A percentile compares a stretch with the other conserved stretches of the same genome.
Conservation (phyloP, 2,113 vertebrate species). For the Cyphomyrus plagiostoma region DNA sequence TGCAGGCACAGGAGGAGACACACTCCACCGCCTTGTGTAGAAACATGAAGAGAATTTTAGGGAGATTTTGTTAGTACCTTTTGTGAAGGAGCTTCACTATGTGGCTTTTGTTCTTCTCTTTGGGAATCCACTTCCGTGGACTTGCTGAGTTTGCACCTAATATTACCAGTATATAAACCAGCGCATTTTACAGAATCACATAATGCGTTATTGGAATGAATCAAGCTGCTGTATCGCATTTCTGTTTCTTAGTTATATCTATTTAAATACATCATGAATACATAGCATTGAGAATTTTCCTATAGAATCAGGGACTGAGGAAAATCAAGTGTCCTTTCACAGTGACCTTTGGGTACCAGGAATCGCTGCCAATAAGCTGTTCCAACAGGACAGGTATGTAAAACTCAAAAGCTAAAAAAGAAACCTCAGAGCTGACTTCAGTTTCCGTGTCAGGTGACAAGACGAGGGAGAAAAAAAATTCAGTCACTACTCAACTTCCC, state of each 20-base stretch:
- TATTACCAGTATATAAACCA: conserved; percentile 23
- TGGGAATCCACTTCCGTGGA: conserved; percentile 14
- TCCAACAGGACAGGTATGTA: not conserved
- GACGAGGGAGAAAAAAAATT: not conserved
- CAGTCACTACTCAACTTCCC: not conserved
- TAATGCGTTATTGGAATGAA: conserved; percentile 16
- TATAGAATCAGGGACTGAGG: not conserved
- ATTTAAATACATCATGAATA: conserved; percentile 7
- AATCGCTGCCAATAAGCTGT: not conserved
- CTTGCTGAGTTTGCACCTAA: conserved; percentile 27
- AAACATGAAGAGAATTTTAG: conserved; percentile 18
- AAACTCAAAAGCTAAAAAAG: not conserved
- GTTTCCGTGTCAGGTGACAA: not conserved
- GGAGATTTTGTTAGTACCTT: conserved; percentile 19
- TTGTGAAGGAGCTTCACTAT: conserved; percentile 21
- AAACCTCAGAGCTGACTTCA: not conserved
- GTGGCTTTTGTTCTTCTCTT: not conserved
- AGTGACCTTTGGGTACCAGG: not conserved
- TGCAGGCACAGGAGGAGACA: not conserved
- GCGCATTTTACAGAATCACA: conserved; percentile 10
- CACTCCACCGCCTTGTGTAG: conserved; percentile 9
- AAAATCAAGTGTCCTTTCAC: not conserved
- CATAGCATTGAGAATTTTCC: not conserved
- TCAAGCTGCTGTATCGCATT: conserved; percentile 18
- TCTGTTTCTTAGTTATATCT: conserved; percentile 3